Base-by-base conservation (phyloP, 1,140 invertebrate genomes). In the Pseudoatta argentina region DNA sequence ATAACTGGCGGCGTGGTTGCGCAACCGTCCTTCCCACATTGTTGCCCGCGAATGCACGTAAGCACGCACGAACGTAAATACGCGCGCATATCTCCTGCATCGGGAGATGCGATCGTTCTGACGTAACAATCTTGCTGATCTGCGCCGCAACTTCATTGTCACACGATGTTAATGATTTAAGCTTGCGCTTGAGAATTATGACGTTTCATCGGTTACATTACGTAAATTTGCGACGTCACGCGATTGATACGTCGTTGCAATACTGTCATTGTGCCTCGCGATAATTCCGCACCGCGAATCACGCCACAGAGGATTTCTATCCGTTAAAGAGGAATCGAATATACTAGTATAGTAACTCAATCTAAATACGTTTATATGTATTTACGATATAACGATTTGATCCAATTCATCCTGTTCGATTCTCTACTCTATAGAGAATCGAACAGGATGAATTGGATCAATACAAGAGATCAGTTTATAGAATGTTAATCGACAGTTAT, bases 1-100 rank as follows among this genome's bases (percentile, higher is more conserved):
- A 89, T 85, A 90, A 89, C 86, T 61, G 78, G 63, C 51, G 73
- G 30, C 69, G 59, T 76, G 66, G 88, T 90, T 90, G 86, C 75
- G 89, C 71, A 90, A 90, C 88, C 78, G 30, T 51, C 71, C 78
- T 78, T 87, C 73, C 78, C 59, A n/a, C 86, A 87, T 89, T 89
- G 89, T 66, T 85, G 27, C 30, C 73, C 59, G 51, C 85, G 89
- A 88, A 71, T 76, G 75, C 83, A 76, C 44, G 76, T 61, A 66
- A 30, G 63, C 64, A 81, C 77, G 77, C 64, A 69, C 64, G 64
- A 55, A 39, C 18, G 53, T 14, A 57, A 18, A 72, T 18, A 5
- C 24, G 30, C 48, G 61, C 55, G 27, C 34, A 12, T 63, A 69
- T 39, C 67, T 73, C 67, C n/a, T 55, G 39, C 51, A 61, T 63